Evolutionary conservation across 2,797 vertebrate species (phyloP).

Genomic region (Florisuga fusca): DNA sequence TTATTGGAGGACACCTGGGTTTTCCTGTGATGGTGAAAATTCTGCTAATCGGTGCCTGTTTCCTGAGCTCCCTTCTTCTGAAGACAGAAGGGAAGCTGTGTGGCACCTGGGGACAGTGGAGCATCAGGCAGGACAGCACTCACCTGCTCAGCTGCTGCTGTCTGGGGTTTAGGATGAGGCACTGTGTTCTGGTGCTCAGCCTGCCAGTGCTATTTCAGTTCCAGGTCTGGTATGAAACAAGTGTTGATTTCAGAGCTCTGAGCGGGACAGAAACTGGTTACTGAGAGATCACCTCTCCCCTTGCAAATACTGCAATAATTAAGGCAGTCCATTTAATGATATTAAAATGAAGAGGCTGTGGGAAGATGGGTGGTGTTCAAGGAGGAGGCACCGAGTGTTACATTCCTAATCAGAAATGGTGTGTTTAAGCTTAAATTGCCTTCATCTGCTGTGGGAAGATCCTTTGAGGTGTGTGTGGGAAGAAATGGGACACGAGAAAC

Average conservation of each 20-base stretch:
- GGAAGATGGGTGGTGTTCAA: slow-evolving; percentile 24
- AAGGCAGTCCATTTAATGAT: not conserved
- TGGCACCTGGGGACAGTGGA: not conserved
- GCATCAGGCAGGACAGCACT: not conserved
- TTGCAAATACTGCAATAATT: not conserved
- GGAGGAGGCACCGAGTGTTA: not conserved
- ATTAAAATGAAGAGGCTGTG: slow-evolving; percentile 17
- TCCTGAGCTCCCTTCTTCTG: not conserved
- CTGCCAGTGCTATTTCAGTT: not conserved
- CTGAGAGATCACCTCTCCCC: not conserved
- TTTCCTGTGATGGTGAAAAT: not conserved
- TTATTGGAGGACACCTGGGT: not conserved
- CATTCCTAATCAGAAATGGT: slow-evolving; percentile 5
- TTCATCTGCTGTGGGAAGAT: not conserved
- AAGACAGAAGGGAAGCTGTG: not conserved
- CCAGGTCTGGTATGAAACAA: not conserved
- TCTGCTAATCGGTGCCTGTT: not conserved
- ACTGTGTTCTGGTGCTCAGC: not conserved
- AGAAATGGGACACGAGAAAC: not conserved
- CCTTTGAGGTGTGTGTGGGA: not conserved
- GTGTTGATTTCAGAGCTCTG: not conserved
- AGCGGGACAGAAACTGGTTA: not conserved
- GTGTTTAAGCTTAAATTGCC: not conserved
- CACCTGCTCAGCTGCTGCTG: not conserved
- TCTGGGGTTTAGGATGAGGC: not conserved